Base-by-base conservation (phyloP, 2,113 vertebrate species). In the Engraulis encrasicolus region DNA sequence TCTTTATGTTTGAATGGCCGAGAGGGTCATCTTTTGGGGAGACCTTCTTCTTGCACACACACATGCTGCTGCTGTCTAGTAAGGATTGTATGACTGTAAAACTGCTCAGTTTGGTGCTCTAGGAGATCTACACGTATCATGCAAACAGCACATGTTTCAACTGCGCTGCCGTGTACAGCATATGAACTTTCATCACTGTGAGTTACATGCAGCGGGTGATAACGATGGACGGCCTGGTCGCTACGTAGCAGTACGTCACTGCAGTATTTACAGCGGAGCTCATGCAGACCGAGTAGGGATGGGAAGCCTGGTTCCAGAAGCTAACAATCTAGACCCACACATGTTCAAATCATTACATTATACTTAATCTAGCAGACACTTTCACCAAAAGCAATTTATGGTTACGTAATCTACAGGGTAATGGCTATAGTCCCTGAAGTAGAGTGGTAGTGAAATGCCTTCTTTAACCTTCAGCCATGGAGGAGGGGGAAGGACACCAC, bases 221-320 rank as follows among this genome's bases (percentile, higher is more conserved):
- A 15, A 23, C n/a, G n/a, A n/a, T n/a, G n/a, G 1, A 74, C 17
- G 66, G 66, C 66, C 66, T n/a, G 54, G 23, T 58, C 20, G 23
- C 54, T 34, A 74, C n/a, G n/a, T n/a, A n/a, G n/a, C n/a, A n/a
- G n/a, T n/a, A 74, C 66, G 34, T 34, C 66, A 34, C 27, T 34
- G 88, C 58, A 84, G 50, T 94, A 93, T 93, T 91, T 95, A 95
- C 93, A 94, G 82, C 92, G 82, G 88, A 88, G 66, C 83, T 80
- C 91, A 92, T 92, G 91, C 90, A 27, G 11, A 86, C 88, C 27
- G 6, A n/a, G n/a, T n/a, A 37, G 38, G n/a, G 18, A 34, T 38
- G 83, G 61, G 66, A 20, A 38, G 37, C 50, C 40, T 45, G 9
- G 40, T 9, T 45, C 9, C 40, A 3, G 40, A 45, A 45, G 40